Evolutionary conservation across 2,888 invertebrate species (phyloP), one percentile per base, ranked within the genome.

Genomic region (Archaeoteleia sp.): DNA sequence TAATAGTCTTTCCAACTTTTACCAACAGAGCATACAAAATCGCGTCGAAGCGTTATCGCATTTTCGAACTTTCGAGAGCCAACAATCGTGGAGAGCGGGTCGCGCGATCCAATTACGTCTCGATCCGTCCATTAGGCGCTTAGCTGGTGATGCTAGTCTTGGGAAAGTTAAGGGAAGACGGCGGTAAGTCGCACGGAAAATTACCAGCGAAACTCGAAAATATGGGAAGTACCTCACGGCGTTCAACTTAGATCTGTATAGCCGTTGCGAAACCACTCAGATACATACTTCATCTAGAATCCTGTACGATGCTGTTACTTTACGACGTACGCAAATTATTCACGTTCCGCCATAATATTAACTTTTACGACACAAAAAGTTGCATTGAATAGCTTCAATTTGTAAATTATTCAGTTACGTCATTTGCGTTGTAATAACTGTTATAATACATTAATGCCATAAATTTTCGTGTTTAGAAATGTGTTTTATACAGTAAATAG

Each of bases 181-280:
- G 48, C 61, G 67, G 65, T 71, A 76, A 75, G 74, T 78, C 75
- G 71, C 63, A 73, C 70, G 77, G 75, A 79, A 78, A 79, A 78
- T 78, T 78, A 74, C 71, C 68, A 55, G 55, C 51, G 71, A 62
- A 72, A 63, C 69, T 67, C 68, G 74, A 74, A 78, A 77, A 77
- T 79, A 78, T 76, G 75, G 74, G 74, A 72, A 72, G 74, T 70
- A 72, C 69, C 73, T 76, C 72, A 70, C 73, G 73, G 66, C 55
- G 62, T 67, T 14, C 45, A 58, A 69, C 71, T 74, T 75, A 69
- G 70, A 72, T 70, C 70, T 71, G 67, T 55, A 61, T 68, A 61
- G 60, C 49, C 51, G 54, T 53, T 57, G 65, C 53, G 70, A 77
- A 75, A 74, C 72, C 74, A 71, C 51, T 73, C n/a, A n/a, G 71